phyloP scores from a whole-genome alignment of 1,140 invertebrate species.

The Drosophila kanapiae region DNA sequence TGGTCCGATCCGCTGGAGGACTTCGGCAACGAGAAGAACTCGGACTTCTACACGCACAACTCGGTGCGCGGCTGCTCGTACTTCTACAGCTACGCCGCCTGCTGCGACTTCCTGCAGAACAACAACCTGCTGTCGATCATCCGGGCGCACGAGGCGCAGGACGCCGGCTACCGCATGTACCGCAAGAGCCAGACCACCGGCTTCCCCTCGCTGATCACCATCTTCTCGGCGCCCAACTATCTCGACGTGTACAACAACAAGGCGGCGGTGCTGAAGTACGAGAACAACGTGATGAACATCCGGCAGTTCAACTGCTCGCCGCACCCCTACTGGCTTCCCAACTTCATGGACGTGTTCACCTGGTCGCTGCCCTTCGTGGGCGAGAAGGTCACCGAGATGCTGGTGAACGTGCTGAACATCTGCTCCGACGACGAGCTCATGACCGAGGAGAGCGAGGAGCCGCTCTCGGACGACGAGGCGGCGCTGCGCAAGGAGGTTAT shows the following conservation, averaged over 20 bases:
- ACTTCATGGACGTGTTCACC: too few species aligned
- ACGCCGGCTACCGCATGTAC: slow-evolving; percentile 99
- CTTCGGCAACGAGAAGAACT: slow-evolving; percentile 95
- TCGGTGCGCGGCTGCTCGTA: slow-evolving; percentile 99
- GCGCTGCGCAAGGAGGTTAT: slow-evolving; percentile 99
- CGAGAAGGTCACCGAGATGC: slow-evolving; percentile 99
- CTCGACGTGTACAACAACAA: slow-evolving; percentile 99
- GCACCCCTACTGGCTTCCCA: too few species aligned
- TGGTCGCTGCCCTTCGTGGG: too few species aligned
- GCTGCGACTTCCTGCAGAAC: slow-evolving; percentile 91
- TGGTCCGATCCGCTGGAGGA: too few species aligned
- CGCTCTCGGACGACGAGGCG: slow-evolving; percentile 86
- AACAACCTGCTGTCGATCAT: too few species aligned
- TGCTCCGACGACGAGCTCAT: slow-evolving; percentile 99
- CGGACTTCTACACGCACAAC: slow-evolving; percentile 99
- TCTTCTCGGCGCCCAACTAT: slow-evolving; percentile 87
- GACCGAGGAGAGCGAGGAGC: slow-evolving; percentile 97
- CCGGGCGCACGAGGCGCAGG: slow-evolving; percentile 99
- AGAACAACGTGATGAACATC: slow-evolving; percentile 99
- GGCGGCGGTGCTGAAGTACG: slow-evolving; percentile 99
- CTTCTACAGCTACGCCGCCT: slow-evolving; percentile 99
- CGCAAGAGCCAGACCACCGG: slow-evolving; percentile 99
- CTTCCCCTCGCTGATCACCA: slow-evolving; percentile 87
- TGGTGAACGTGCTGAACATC: slow-evolving; percentile 99
- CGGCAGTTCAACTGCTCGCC: too few species aligned